Evolutionary conservation across 2,888 invertebrate species (phyloP), one percentile per base, ranked within the genome.

Genomic region (Drosophila siamana): DNA sequence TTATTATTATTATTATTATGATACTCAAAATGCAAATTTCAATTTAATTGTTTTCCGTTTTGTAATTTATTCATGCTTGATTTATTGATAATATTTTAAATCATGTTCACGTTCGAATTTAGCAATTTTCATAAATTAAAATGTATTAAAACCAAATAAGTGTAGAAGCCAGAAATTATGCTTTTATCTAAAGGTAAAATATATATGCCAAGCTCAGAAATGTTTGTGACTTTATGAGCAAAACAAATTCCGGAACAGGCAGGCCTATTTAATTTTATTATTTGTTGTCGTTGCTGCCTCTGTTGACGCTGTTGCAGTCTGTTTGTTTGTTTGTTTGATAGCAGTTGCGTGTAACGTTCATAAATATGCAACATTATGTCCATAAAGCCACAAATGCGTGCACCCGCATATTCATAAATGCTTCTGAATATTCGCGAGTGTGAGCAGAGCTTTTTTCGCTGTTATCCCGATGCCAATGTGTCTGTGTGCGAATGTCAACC

Each of bases 381-480:
- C 76, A 84, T 67, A 81, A 57, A 65, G 50, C 79, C 54, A 5
- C 64, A 78, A 70, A 70, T 72, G 74, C 73, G 61, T 74, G 79
- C 68, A 48, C 69, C 71, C 66, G 66, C 69, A 51, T 56, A 15
- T 50, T 57, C 63, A 74, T 68, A 43, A 64, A 40, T 52, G 33
- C 43, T 22, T 24, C 16, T 11, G 47, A 33, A 22, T 41, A 30
- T 19, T n/a, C 47, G 57, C 33, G 33, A 38, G 50, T 28, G 15
- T 38, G 11, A 16, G 24, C 38, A 33, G 11, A 13, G 19, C 9
- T 54, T 41, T 43, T 41, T 22, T 30, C 43, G 11, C 9, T 11
- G 16, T 15, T 30, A 54, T 28, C 16, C 43, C 28, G 2, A 41
- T 28, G 19, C 8, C 16, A 22, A 28, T 43, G 28, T 48, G 19